Base-by-base conservation (phyloP, 2,888 invertebrate genomes). In the Physocephala rufipes region DNA sequence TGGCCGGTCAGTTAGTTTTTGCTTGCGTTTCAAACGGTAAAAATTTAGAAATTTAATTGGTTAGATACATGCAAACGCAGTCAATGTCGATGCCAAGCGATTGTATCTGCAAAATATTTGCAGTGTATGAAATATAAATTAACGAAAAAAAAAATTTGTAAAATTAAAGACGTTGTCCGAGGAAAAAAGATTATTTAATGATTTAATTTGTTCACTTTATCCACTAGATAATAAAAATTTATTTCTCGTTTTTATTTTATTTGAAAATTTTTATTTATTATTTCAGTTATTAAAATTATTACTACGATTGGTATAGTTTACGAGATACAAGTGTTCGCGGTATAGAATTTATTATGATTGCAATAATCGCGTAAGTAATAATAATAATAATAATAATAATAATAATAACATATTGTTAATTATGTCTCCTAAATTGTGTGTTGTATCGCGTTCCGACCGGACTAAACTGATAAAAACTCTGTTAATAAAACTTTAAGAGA, bases 11-110 rank as follows among this genome's bases (percentile, higher is more conserved):
- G 16, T 66, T 70, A 15, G 62, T 21, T 12, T 61, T 36, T 36
- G 36, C 49, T 24, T n/a, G 30, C 62, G 43, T 30, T n/a, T 36
- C 55, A 70, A 70, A 64, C 24, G 13, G 43, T 36, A 43, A 28
- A 69, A 47, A 65, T 74, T 70, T 70, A 53, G 58, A 75, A 74
- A 76, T 71, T 76, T 75, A 77, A 78, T 78, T 78, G 77, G 75
- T 74, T 45, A 62, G 71, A 67, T 74, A 72, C 78, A 79, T 79
- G 79, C 79, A 78, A 73, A 63, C 53, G 21, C 13, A n/a, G 26
- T 5, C 15, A 19, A 12, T 49, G 49, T 15, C 49, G 19, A n/a
- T 19, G 19, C n/a, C 16, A n/a, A 49, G 36, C 16, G 66, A 66
- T 66, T 55, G 66, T 36, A 66, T 21, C 55, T 36, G 66, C 21